Base-by-base conservation (phyloP, 2,113 vertebrate genomes). In the Pica pica region DNA sequence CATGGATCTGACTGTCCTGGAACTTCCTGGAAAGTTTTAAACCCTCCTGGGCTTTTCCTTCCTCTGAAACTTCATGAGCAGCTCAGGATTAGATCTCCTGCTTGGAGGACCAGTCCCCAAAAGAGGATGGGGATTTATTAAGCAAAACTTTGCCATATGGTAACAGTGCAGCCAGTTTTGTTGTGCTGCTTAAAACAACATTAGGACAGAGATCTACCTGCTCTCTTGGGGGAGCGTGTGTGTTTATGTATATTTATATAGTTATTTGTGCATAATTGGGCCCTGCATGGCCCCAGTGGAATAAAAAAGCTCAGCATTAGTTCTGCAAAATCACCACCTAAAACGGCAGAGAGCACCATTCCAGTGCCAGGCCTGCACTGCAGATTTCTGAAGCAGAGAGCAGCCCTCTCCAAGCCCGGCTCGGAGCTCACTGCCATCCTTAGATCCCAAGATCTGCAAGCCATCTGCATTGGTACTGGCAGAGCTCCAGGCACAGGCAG, bases 401-500 rank as follows among this genome's bases (percentile, higher is more conserved):
- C 55, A 78, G 73, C 64, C 84, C 60, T 21, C 64, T 87, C 60
- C 76, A 57, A 83, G 71, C 28, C 83, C 0, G 0, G 16, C 73
- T 90, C 68, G 60, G 63, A 93, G 22, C 75, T 79, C 94, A 21
- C 17, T 91, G 80, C 88, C 73, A 52, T 27, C 80, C 76, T 92
- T 80, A 82, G 83, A 78, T 90, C 85, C 60, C 31, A 56, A 78
- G 85, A 83, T 61, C 85, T 57, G 73, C 83, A 73, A 87, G 76
- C 93, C 94, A 96, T 96, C 96, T 96, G 95, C 94, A 89, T 69
- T 68, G 16, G 1, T 10, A 3, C 80, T 96, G 93, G 93, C 92
- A 94, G 83, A 87, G n/a, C 80, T 95, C 90, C 92, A 93, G 65
- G 65, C 53, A 49, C 59, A 74, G 87, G 76, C 89, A 78, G 42